Conservation (phyloP, 30 jellyfish, hydroid and myxozoan species). For the Pelagia noctiluca region DNA sequence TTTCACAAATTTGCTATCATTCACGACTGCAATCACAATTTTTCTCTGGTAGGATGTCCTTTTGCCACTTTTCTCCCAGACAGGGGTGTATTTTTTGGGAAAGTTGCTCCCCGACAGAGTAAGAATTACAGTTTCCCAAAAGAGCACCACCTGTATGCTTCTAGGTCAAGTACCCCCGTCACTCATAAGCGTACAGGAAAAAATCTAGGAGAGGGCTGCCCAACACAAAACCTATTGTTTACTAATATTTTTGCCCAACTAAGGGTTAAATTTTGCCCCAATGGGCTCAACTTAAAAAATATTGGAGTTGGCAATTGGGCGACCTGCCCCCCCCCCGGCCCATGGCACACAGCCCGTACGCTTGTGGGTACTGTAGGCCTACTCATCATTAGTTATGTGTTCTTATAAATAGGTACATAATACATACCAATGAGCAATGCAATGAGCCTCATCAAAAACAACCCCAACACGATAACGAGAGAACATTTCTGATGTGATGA, state of each 20-base stretch:
- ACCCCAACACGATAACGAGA: not conserved
- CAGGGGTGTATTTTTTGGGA: not conserved
- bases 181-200: not conserved
- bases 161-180: not conserved
- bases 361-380: too few species aligned
- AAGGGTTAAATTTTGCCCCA: not conserved
- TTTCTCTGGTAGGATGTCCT: too few species aligned
- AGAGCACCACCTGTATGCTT: not conserved
- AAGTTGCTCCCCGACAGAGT: not conserved
- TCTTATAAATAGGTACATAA: too few species aligned
- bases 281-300: not conserved
- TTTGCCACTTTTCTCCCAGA: not conserved
- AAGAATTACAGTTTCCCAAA: not conserved
- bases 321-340: conserved; percentile 11
- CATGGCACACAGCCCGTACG: not conserved
- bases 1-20: too few species aligned
- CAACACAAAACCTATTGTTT: not conserved
- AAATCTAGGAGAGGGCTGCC: not conserved
- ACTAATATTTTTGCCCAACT: not conserved
- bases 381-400: too few species aligned
- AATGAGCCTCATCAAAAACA: not conserved
- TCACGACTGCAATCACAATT: too few species aligned
- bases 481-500: conserved; percentile 1
- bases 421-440: too few species aligned
- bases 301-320: not conserved